Base-by-base conservation (phyloP, 2,797 vertebrate species). In the Carapus acus region DNA sequence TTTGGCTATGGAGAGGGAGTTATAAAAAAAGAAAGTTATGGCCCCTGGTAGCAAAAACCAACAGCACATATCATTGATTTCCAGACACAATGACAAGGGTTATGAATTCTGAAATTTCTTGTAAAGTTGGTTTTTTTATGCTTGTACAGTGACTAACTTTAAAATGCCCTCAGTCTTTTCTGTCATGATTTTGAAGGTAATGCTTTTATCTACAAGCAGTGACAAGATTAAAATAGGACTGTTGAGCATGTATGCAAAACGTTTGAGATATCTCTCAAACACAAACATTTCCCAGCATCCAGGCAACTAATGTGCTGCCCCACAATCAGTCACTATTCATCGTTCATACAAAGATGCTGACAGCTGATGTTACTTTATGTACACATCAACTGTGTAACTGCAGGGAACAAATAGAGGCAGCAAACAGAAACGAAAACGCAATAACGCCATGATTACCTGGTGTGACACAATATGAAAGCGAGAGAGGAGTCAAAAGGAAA, bases 281-380 rank as follows among this genome's bases (percentile, higher is more conserved):
- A 31, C 55, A 40, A 21, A 47, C 34, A 38, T 12, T 29, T 2
- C 8, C 2, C 47, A 19, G 57, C 56, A 54, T 57, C 55, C 6
- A n/a, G 55, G 44, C 43, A 62, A 65, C 55, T 16, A 8, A 31
- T n/a, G 29, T 22, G 47, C 4, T 21, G 23, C 17, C 54, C 12
- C 27, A 31, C n/a, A 45, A 15, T 17, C 37, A 38, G 45, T 24
- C 24, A 45, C 12, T 42, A 1, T 48, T 29, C 38, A 6, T 27
- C 58, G 43, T 66, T 60, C 46, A 54, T 14, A 37, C n/a, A 39
- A 4, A 21, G 38, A 7, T 27, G 11, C 47, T 19, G 34, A 54
- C 36, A 17, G 21, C 0, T 5, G 43, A 7, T 8, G 33, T 62
- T 58, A 20, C 19, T 2, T 36, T 36, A 42, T 0, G 5, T n/a